Base-by-base conservation (phyloP, 2,888 invertebrate species). In the Cheiracanthium punctorium region DNA sequence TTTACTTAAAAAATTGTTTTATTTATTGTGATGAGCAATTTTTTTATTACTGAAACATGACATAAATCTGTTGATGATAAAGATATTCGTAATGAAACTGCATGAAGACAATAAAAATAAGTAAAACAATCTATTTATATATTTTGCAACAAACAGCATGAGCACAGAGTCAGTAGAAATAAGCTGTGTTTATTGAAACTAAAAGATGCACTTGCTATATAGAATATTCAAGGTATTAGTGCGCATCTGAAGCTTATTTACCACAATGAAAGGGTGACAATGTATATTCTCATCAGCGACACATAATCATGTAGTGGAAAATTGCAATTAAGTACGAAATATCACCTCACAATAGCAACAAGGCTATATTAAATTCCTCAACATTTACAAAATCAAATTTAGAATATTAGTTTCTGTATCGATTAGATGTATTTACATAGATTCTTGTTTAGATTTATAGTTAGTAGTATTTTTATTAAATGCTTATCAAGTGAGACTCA, bases 121-220 rank as follows among this genome's bases (percentile, higher is more conserved):
- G 65, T 17, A 65, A 30, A 30, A 30, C 1, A 69, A 33, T 20
- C 32, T 30, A n/a, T 69, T 32, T n/a, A 32, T 10, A n/a, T n/a
- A 33, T 37, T 33, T n/a, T 71, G 12, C 17, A 67, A 17, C 17
- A 43, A 17, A 71, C 29, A 71, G 17, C 8, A 71, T 24, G 10
- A 28, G 43, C 41, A 71, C 41, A 71, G 37, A 43, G 29, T 41
- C 29, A 43, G 43, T 65, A 75, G 52, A 75, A 75, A 75, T 75
- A 75, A 75, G 65, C 75, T 65, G 64, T 64, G 58, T 75, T 75
- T 64, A 65, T 75, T 75, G 75, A 75, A 75, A 75, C 58, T 75
- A 58, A 75, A 58, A 64, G 33, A 33, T 58, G 58, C 52, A 37
- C 58, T 75, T 52, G 32, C 75, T 75, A 75, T n/a, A n/a, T 75